Conservation (phyloP, 1,140 invertebrate species). For the Saccostrea glomerata region DNA sequence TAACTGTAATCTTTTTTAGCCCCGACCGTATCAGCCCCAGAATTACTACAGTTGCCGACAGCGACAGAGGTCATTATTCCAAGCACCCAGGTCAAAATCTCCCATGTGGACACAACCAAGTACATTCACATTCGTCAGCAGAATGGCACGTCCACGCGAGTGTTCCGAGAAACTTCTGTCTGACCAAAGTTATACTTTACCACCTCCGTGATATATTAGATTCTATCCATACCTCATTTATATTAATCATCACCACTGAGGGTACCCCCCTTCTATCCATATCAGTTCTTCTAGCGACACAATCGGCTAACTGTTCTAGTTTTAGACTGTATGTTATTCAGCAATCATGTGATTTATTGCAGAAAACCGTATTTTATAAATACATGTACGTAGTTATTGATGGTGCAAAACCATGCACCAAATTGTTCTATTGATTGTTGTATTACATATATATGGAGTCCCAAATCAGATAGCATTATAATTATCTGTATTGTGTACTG, state of each 20-base stretch:
- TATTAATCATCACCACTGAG: not conserved
- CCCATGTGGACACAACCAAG: slow-evolving; percentile 77
- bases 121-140: slow-evolving; percentile 78
- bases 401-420: not conserved
- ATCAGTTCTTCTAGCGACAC: slow-evolving; percentile 19
- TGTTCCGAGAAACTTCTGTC: slow-evolving; percentile 78
- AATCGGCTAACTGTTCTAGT: not conserved
- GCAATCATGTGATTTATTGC: slow-evolving; percentile 8
- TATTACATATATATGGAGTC: not conserved
- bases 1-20: slow-evolving; percentile 58
- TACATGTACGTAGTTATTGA: not conserved
- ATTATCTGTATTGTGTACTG: not conserved
- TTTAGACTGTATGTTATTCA: not conserved
- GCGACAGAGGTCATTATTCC: slow-evolving; percentile 76
- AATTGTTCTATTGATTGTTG: not conserved
- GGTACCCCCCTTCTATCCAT: not conserved
- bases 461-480: slow-evolving; percentile 9
- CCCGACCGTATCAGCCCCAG: slow-evolving; percentile 70
- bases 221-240: slow-evolving; percentile 18
- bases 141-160: slow-evolving; percentile 75
- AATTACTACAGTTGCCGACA: slow-evolving; percentile 70
- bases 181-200: slow-evolving; percentile 59
- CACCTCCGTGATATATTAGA: slow-evolving; percentile 18
- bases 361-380: slow-evolving; percentile 26
- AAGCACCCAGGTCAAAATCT: slow-evolving; percentile 76